These are phyloP conservation scores for Lycodopsis pacificus DNA, from an alignment of 2,797 vertebrate genomes.

Conservation along the genomic window DNA sequence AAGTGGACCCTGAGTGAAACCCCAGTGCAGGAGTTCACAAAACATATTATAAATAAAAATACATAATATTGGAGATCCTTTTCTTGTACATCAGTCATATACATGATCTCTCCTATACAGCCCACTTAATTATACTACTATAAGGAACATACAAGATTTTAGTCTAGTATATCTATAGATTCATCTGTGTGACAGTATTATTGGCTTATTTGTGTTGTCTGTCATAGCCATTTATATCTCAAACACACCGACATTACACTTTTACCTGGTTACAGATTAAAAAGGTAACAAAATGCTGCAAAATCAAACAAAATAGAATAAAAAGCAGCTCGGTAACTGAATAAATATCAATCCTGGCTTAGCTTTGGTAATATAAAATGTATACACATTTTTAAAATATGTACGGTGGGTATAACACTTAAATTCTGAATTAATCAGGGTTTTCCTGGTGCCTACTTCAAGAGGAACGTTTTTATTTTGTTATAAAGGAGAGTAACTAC, in stretches of 20 bases:
- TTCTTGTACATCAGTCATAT: too few species aligned
- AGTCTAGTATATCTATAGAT: not conserved
- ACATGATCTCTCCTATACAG: not conserved
- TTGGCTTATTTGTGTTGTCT: not conserved
- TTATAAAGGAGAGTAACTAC: not conserved
- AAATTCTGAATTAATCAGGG: not conserved
- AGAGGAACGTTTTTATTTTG: not conserved
- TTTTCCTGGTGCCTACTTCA: not conserved
- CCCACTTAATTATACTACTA: not conserved
- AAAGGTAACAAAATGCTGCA: not conserved
- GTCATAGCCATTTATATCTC: not conserved
- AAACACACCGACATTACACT: not conserved
- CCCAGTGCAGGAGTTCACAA: not conserved
- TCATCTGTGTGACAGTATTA: not conserved
- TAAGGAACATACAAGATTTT: not conserved
- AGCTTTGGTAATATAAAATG: not conserved
- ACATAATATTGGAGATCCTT: not conserved
- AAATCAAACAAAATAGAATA: not conserved
- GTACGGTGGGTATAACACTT: rapidly evolving
- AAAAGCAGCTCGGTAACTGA: not conserved
- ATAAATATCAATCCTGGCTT: not conserved
- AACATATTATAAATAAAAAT: not conserved
- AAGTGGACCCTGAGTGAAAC: not conserved
- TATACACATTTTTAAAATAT: not conserved
- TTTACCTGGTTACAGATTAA: not conserved